Evolutionary conservation across 2,797 vertebrate genomes (phyloP).

Genomic region (Gephyroberyx darwinii): DNA sequence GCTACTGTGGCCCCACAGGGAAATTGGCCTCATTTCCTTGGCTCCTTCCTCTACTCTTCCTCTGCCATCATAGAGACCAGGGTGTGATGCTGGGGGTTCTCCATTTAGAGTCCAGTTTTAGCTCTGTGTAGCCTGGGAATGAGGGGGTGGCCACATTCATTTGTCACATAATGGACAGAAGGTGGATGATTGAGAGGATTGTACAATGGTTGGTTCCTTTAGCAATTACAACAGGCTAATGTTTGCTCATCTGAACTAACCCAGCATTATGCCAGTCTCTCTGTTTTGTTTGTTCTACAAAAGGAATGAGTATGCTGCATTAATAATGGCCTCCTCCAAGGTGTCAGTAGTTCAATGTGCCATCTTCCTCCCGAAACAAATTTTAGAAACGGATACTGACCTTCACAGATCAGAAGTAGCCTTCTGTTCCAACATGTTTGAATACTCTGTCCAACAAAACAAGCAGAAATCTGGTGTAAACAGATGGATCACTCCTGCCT

Average conservation of each 20-base stretch:
- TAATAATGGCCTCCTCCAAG: neutral
- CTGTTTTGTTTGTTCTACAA: neutral
- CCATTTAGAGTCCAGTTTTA: constrained; percentile 40
- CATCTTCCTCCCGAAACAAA: neutral
- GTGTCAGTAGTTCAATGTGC: neutral
- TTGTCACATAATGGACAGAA: constrained; percentile 29
- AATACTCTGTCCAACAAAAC: constrained; percentile 12
- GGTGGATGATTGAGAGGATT: constrained; percentile 36
- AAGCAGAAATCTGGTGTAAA: neutral
- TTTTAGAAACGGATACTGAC: neutral
- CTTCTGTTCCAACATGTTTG: constrained; percentile 20
- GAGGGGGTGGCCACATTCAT: constrained; percentile 13
- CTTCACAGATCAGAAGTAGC: constrained; percentile 1
- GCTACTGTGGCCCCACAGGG: constrained; percentile 51
- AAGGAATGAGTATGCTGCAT: neutral
- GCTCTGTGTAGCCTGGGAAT: constrained; percentile 16
- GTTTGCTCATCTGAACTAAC: constrained; percentile 13
- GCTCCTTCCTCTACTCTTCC: constrained; percentile 57
- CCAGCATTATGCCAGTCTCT: neutral
- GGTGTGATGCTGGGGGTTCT: constrained; percentile 25
- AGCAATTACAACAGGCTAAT: constrained; percentile 22
- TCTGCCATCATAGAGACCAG: constrained; percentile 44
- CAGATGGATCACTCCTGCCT: neutral
- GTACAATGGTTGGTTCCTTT: constrained; percentile 16
- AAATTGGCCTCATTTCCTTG: constrained; percentile 75